A percentile compares a stretch with the other conserved stretches of the same genome.
Conservation (phyloP, 2,888 invertebrate species). For the Caenorhabditis imperialis region DNA sequence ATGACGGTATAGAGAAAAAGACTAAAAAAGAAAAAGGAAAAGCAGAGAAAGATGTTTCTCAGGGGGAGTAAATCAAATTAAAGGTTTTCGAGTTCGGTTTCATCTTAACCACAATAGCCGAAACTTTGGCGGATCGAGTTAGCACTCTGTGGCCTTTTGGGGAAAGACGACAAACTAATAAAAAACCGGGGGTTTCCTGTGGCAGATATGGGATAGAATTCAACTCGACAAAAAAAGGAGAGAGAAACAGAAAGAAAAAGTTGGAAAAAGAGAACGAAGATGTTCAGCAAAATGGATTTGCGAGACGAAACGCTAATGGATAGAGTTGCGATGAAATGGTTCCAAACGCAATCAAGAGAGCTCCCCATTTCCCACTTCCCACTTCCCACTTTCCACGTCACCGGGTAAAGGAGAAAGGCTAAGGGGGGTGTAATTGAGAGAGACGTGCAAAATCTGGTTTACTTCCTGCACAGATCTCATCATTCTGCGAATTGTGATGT, state of each 20-base stretch:
- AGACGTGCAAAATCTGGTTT: no score
- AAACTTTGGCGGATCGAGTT: slow-evolving; percentile 40
- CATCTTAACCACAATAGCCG: slow-evolving; percentile 24
- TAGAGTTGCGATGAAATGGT: slow-evolving; percentile 20
- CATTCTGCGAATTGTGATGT: no score
- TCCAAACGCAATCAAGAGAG: no score
- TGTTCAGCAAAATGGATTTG: slow-evolving; percentile 27
- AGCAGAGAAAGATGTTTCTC: slow-evolving; percentile 28
- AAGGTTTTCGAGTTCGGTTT: slow-evolving; percentile 40
- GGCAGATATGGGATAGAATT: slow-evolving; percentile 28
- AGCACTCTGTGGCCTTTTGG: slow-evolving; percentile 33
- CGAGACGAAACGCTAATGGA: slow-evolving; percentile 17
- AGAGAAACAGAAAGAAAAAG: not conserved
- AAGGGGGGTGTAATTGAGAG: no score
- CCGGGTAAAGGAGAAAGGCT: no score
- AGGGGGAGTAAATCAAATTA: slow-evolving; percentile 27
- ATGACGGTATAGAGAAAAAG: slow-evolving; percentile 15
- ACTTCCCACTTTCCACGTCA: not conserved
- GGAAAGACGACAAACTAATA: slow-evolving; percentile 42
- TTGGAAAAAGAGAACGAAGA: slow-evolving; percentile 13
- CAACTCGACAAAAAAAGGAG: not conserved
- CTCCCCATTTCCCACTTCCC: no score
- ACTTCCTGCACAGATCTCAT: no score
- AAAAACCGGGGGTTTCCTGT: slow-evolving; percentile 28
- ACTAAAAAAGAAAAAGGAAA: slow-evolving; percentile 7